Conservation (phyloP, 2,113 vertebrate species). For the Corythoichthys haematopterus region DNA sequence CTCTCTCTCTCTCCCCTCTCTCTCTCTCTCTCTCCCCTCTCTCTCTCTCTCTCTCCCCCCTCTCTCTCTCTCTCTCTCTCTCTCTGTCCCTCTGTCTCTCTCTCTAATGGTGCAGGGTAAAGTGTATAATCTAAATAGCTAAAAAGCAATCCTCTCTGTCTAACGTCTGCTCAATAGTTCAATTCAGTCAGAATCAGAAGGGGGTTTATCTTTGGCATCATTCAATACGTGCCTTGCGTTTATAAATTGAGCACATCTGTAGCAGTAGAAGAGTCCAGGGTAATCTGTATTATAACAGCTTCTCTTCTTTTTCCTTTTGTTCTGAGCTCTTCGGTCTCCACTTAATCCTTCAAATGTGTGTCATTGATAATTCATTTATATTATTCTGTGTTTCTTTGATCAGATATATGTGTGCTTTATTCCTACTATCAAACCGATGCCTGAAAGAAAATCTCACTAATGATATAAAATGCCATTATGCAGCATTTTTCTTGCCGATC, state of each 20-base stretch:
- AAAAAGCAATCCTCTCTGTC: no score
- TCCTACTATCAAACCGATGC: neutral
- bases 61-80: no score
- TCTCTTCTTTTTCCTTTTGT: neutral
- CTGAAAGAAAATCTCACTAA: neutral
- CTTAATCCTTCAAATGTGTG: neutral
- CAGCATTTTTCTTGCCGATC: neutral
- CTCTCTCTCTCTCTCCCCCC: no score
- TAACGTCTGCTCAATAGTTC: slow-evolving; percentile 26
- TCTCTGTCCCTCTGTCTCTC: neutral
- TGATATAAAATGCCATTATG: neutral
- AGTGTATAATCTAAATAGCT: no score
- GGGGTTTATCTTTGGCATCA: slow-evolving; percentile 7
- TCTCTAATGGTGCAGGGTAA: no score
- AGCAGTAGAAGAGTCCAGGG: neutral
- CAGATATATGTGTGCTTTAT: neutral
- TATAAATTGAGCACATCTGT: neutral
- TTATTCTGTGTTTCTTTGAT: neutral
- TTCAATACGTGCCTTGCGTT: neutral
- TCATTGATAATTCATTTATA: neutral
- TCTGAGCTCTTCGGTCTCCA: neutral
- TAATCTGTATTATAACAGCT: neutral
- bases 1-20: no score
- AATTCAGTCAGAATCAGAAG: slow-evolving; percentile 18
- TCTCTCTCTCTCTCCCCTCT: no score